phyloP scores from a whole-genome alignment of 2,888 invertebrate species.

The Aethes cnicana region DNA sequence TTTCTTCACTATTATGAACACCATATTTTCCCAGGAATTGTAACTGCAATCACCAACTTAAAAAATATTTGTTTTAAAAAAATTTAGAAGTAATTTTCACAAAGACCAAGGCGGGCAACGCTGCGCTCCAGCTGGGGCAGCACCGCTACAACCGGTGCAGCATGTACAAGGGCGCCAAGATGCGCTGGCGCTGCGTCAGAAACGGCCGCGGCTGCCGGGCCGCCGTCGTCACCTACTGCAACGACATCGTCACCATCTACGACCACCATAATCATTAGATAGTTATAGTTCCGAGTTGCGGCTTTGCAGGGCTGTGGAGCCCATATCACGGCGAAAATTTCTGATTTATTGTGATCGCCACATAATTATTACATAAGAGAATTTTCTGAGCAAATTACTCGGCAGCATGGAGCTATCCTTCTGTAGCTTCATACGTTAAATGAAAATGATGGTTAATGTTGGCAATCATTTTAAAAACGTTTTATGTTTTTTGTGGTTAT shows the following conservation, averaged over 20 bases:
- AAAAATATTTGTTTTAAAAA: too few relatives aligned
- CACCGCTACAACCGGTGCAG: conserved; percentile 15
- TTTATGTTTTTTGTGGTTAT: too few relatives aligned
- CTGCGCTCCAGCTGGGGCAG: conserved; percentile 19
- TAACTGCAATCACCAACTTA: too few relatives aligned
- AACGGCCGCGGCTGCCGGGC: conserved; percentile 33
- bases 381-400: not conserved
- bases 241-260: conserved; percentile 29
- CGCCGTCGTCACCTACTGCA: conserved; percentile 31
- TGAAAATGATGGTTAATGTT: too few relatives aligned
- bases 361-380: not conserved
- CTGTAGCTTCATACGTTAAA: too few relatives aligned
- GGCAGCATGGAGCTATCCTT: too few relatives aligned
- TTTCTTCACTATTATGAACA: too few relatives aligned
- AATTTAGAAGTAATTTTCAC: not conserved
- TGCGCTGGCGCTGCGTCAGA: conserved; percentile 35
- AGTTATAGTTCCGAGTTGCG: too few relatives aligned
- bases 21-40: too few relatives aligned
- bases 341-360: not conserved
- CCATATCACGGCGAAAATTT: too few relatives aligned
- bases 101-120: conserved; percentile 38
- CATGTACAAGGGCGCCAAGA: conserved; percentile 25
- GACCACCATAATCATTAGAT: conserved; percentile 35
- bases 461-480: too few relatives aligned
- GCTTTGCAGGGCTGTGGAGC: too few relatives aligned